These are phyloP conservation scores for Philypnodon macrostomus DNA, from an alignment of 2,797 vertebrate species.

Conservation along the genomic window DNA sequence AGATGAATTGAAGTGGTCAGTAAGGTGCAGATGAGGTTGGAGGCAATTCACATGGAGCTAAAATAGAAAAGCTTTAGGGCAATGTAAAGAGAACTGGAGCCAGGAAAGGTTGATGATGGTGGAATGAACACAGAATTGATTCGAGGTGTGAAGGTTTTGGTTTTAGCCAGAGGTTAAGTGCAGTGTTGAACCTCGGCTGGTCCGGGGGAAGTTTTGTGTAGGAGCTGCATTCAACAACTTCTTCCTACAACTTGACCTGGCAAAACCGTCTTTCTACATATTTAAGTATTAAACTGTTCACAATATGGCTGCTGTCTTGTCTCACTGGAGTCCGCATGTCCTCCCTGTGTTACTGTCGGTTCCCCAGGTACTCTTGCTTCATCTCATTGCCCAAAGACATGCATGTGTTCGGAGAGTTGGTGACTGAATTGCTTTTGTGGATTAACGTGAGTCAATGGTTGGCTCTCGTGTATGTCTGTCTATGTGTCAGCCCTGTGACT, in stretches of 20 bases:
- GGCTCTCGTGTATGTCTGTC: too few relatives aligned
- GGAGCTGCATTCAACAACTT: neutral
- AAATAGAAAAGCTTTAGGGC: conserved; percentile 10
- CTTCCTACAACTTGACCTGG: conserved; percentile 6
- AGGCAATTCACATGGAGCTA: conserved; percentile 1
- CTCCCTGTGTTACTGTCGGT: too few relatives aligned
- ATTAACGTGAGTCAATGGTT: too few relatives aligned
- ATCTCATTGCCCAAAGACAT: too few relatives aligned
- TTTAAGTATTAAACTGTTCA: too few relatives aligned
- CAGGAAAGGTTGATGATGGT: conserved; percentile 16
- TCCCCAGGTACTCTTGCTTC: too few relatives aligned
- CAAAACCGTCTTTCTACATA: too few relatives aligned
- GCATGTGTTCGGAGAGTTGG: too few relatives aligned
- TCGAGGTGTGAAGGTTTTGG: conserved; percentile 28
- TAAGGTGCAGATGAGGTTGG: conserved; percentile 13
- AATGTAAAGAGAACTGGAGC: conserved; percentile 4
- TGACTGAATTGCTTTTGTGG: too few relatives aligned
- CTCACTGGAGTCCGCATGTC: too few relatives aligned
- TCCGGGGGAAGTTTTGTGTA: conserved; percentile 5
- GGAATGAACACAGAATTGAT: conserved; percentile 35
- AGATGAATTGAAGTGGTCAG: conserved; percentile 11
- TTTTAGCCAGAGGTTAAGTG: conserved; percentile 43
- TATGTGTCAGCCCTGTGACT: too few relatives aligned
- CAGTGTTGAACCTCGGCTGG: conserved; percentile 24
- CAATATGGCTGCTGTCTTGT: too few relatives aligned